Percentiles rank a stretch among this genome's conserved stretches.
These are phyloP conservation scores for Cephalopholis sonnerati DNA, from an alignment of 2,113 vertebrate genomes.

Conservation along the genomic window DNA sequence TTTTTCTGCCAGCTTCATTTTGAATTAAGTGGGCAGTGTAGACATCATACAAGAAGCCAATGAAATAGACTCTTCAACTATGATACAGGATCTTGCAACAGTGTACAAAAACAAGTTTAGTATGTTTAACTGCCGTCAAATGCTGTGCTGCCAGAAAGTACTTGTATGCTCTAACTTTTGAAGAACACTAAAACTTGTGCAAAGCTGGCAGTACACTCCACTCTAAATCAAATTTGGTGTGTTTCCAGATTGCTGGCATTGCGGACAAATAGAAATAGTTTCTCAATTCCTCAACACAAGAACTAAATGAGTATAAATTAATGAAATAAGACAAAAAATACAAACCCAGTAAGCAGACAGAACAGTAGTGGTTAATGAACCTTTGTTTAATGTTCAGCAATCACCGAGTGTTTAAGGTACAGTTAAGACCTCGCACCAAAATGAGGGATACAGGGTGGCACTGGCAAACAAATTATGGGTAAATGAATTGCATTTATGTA, in stretches of 20 bases:
- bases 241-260: neutral
- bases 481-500: no score
- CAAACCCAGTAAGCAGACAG: no score
- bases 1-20: neutral
- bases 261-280: neutral
- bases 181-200: neutral
- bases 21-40: slow-evolving; percentile 1
- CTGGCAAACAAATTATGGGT: no score
- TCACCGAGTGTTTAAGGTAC: neutral
- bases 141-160: neutral
- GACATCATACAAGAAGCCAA: neutral
- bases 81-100: neutral
- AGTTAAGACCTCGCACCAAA: neutral
- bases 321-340: neutral
- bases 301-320: neutral
- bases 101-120: neutral
- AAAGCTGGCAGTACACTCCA: neutral
- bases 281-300: neutral
- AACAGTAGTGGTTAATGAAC: neutral
- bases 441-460: no score
- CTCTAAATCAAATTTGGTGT: neutral
- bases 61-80: neutral
- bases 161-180: neutral
- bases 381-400: neutral
- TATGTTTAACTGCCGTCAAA: slow-evolving; percentile 1